A percentile compares a stretch with the other conserved stretches of the same genome.
phyloP scores from a whole-genome alignment of 2,113 vertebrate species.

The Apodemus sylvaticus region DNA sequence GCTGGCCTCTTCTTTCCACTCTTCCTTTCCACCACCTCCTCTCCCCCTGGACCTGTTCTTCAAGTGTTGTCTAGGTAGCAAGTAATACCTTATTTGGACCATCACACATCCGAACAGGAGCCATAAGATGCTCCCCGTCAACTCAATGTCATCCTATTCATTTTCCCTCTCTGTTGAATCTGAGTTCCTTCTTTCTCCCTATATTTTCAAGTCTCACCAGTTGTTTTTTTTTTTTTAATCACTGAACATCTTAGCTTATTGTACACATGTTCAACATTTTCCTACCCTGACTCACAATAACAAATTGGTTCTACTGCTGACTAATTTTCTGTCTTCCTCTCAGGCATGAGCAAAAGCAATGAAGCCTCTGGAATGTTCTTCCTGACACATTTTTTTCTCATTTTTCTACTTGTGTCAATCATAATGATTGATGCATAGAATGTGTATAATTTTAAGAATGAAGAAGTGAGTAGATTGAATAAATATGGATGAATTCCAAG shows the following conservation, averaged over 20 bases:
- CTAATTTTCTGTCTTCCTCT: neutral
- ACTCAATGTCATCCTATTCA: neutral
- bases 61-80: neutral
- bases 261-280: neutral
- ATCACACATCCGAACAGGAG: neutral
- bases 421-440: neutral
- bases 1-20: too few species aligned
- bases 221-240: too few species aligned
- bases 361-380: slow-evolving; percentile 7
- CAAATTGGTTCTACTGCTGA: neutral
- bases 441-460: neutral
- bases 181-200: neutral
- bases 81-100: neutral
- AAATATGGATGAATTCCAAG: neutral
- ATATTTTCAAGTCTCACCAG: neutral
- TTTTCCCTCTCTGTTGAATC: neutral
- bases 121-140: neutral
- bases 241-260: neutral
- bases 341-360: neutral
- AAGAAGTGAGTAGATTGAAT: neutral
- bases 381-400: neutral
- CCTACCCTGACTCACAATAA: neutral
- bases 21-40: too few species aligned
- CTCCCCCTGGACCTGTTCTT: neutral
- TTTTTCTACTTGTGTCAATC: neutral